Base-by-base conservation (phyloP, 2,888 invertebrate genomes). In the Therioaphis trifolii region DNA sequence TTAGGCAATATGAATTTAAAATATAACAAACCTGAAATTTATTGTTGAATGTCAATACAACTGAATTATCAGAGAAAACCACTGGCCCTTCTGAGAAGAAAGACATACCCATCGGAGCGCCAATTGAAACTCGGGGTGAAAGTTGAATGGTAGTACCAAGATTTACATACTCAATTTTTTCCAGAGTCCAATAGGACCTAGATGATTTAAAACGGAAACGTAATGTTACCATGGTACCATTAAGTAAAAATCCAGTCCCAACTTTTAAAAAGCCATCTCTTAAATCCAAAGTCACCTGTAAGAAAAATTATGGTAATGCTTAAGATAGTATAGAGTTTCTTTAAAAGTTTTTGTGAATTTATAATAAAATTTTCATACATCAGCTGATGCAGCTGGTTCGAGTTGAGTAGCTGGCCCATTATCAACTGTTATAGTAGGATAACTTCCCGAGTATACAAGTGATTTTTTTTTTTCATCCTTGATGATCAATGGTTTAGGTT, bases 381-480 rank as follows among this genome's bases (percentile, higher is more conserved):
- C 40, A 49, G 40, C 3, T 3, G 43, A n/a, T 12, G 29, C 21
- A 11, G 43, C 7, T 18, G 5, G 58, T 74, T 72, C 3, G 27
- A 82, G 72, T 72, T 58, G 35, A 58, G 61, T 72, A 24, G 18
- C 27, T 24, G 76, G 58, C 18, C 29, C 58, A 29, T 66, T 24
- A 61, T 58, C 14, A 24, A 35, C 43, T 68, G 76, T 66, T 49
- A 79, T 72, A 2, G 49, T 77, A 9, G 85, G 85, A 74, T 71
- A 43, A 12, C 61, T 74, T 27, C 74, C 76, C 21, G 85, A 84
- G 15, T 85, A 85, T 24, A 85, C 75, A 27, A 86, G 55, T 27
- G 69, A 58, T 18, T 85, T 76, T 12, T 49, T 24, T 52, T 84
- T 74, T 12, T 58, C 15, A 18, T 84, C 72, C 7, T 29, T 61